phyloP scores from a whole-genome alignment of 2,888 invertebrate genomes.

The Acanthoscelides obtectus region DNA sequence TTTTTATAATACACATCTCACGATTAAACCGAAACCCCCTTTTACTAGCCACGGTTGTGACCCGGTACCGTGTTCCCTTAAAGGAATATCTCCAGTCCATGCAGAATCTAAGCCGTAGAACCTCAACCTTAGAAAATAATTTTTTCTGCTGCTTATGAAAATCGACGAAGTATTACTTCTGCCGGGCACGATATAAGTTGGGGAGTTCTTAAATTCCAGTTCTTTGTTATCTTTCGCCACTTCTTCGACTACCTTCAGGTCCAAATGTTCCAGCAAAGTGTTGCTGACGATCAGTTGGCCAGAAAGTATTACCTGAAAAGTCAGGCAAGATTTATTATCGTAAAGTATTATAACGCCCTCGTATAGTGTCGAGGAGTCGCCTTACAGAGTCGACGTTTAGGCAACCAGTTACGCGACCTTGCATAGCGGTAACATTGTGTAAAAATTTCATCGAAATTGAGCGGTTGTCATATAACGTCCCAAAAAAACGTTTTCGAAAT shows the following conservation, averaged over 20 bases:
- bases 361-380: too few species aligned
- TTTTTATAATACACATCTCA: too few species aligned
- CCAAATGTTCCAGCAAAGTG: conserved; percentile 52
- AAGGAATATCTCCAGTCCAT: conserved; percentile 78
- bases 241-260: conserved; percentile 49
- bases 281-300: conserved; percentile 64
- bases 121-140: conserved; percentile 52
- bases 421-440: too few species aligned
- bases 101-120: conserved; percentile 54
- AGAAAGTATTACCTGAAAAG: conserved; percentile 54
- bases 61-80: conserved; percentile 59
- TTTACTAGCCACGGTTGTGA: conserved; percentile 83
- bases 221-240: conserved; percentile 39
- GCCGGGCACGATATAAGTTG: conserved; percentile 44
- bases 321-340: too few species aligned
- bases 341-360: too few species aligned
- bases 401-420: too few species aligned
- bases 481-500: too few species aligned
- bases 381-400: too few species aligned
- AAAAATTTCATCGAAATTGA: too few species aligned
- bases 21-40: too few species aligned
- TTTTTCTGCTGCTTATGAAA: conserved; percentile 46
- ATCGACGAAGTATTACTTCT: conserved; percentile 50
- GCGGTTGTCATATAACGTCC: too few species aligned
- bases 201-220: conserved; percentile 42